phyloP scores from a whole-genome alignment of 2,113 vertebrate genomes.

The Thalassarche chlororhynchos region DNA sequence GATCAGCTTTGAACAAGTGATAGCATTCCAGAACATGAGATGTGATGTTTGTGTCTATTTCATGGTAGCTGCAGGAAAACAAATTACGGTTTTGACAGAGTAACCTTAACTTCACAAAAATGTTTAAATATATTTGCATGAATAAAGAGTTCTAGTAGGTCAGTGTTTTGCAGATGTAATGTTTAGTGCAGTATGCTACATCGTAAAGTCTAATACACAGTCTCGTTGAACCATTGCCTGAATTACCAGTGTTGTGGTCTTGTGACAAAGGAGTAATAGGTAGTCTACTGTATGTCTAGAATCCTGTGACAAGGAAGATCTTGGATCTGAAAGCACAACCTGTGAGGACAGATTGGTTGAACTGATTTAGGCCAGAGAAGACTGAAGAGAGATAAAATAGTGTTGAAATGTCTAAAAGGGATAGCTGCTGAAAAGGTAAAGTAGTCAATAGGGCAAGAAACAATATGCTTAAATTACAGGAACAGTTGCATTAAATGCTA shows the following conservation, averaged over 20 bases:
- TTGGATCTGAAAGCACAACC: background rate
- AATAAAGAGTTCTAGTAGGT: background rate
- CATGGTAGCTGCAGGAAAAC: background rate
- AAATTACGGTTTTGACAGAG: background rate
- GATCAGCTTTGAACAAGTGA: background rate
- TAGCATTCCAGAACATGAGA: background rate
- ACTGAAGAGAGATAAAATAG: background rate
- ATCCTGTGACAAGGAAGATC: background rate
- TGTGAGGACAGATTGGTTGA: background rate
- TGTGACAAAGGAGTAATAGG: background rate
- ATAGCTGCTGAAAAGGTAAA: background rate
- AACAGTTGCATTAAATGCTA: background rate
- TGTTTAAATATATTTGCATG: background rate
- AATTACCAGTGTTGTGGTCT: background rate
- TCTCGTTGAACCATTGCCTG: background rate
- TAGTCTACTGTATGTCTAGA: background rate
- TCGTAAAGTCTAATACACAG: rapidly evolving
- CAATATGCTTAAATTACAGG: background rate
- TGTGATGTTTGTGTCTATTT: background rate
- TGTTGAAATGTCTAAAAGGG: background rate
- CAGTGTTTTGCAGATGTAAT: background rate
- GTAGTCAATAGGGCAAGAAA: background rate
- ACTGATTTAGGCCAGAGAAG: background rate
- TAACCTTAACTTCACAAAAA: background rate
- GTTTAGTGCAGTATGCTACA: background rate